These are phyloP conservation scores for Melanotaenia trifasciata DNA, from an alignment of 2,797 vertebrate species.

Conservation along the genomic window DNA sequence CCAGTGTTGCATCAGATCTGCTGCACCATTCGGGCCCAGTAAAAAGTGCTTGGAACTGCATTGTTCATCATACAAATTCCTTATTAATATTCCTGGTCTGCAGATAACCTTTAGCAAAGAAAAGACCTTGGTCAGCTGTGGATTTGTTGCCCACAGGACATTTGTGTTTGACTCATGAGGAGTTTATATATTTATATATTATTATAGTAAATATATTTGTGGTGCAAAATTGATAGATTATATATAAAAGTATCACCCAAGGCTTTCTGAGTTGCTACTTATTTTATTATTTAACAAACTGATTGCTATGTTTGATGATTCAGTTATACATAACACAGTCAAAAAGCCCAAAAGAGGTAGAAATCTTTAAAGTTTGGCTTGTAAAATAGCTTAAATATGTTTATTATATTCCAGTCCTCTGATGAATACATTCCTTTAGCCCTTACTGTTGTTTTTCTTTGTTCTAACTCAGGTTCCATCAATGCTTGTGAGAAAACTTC, in stretches of 20 bases:
- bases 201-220: not conserved
- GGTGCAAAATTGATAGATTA: too few relatives aligned
- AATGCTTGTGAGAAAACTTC: slow-evolving; percentile 97
- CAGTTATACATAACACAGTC: not conserved
- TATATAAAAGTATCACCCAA: too few relatives aligned
- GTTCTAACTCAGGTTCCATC: slow-evolving; percentile 85
- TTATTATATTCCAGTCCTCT: not conserved
- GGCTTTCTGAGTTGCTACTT: not conserved
- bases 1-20: slow-evolving; percentile 65
- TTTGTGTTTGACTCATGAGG: slow-evolving; percentile 1
- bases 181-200: too few relatives aligned
- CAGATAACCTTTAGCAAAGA: not conserved
- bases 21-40: slow-evolving; percentile 6
- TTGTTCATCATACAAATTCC: not conserved
- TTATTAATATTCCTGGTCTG: not conserved
- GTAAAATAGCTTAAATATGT: not conserved
- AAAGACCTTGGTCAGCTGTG: not conserved
- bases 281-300: not conserved
- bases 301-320: not conserved
- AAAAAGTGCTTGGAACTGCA: not conserved
- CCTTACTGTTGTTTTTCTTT: not conserved
- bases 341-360: not conserved
- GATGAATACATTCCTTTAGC: not conserved
- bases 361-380: not conserved
- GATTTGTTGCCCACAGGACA: not conserved